Evolutionary conservation across 2,113 vertebrate species (phyloP).

Genomic region (Myotis davidii): DNA sequence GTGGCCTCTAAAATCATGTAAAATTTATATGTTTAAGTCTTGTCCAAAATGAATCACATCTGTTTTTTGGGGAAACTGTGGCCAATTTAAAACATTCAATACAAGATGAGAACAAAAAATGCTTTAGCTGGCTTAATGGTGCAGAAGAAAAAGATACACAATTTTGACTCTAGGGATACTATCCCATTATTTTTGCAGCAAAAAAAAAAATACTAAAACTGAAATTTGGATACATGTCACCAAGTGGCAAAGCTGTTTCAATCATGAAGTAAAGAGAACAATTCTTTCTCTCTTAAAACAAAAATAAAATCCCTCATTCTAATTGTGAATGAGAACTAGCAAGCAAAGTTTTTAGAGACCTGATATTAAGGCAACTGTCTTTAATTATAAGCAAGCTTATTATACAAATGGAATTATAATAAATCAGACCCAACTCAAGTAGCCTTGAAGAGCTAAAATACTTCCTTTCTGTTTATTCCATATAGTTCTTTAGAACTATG

Average conservation of each 20-base stretch:
- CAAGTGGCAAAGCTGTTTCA: neutral
- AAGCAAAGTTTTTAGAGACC: neutral
- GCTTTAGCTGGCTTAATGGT: neutral
- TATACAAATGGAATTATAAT: neutral
- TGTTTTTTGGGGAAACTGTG: neutral
- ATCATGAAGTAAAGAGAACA: neutral
- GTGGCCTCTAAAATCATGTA: conserved; percentile 39
- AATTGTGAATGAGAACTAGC: conserved; percentile 3
- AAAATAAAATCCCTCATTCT: neutral
- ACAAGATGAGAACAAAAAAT: conserved; percentile 54
- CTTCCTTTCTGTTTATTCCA: neutral
- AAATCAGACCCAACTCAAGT: neutral
- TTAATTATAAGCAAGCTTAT: conserved; percentile 11
- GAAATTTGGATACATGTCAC: neutral
- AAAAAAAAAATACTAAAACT: neutral
- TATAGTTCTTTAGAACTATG: neutral
- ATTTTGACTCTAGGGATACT: neutral
- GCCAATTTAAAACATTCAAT: conserved; percentile 44
- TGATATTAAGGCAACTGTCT: neutral
- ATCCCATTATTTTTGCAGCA: neutral
- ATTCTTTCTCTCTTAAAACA: conserved; percentile 14
- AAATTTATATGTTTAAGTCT: conserved; percentile 57
- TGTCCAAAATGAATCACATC: conserved; percentile 54
- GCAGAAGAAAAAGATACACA: neutral
- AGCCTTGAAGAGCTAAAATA: neutral